Evolutionary conservation across 2,113 vertebrate species (phyloP).

Genomic region (Helogale parvula): DNA sequence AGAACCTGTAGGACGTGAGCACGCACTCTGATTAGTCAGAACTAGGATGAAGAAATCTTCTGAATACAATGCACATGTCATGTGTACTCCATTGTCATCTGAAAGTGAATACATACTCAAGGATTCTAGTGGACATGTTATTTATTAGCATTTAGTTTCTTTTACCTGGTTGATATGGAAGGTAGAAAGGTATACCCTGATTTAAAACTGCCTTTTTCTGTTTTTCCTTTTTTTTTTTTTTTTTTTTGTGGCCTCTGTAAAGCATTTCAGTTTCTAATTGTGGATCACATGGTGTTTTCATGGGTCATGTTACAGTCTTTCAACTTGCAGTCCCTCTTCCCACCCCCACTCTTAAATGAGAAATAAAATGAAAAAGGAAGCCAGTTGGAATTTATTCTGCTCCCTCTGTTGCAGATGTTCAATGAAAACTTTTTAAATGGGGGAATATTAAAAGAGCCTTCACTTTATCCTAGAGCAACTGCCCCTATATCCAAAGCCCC

Average conservation of each 20-base stretch:
- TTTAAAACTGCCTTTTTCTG: not conserved
- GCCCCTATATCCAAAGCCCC: not conserved
- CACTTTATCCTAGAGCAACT: not conserved
- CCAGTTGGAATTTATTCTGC: constrained; percentile 40
- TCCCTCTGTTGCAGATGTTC: constrained; percentile 44
- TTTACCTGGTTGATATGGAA: not conserved
- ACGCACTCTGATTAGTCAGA: not conserved
- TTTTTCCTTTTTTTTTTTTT: fast-evolving
- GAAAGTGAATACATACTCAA: not conserved
- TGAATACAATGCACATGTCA: not conserved
- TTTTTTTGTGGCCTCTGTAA: constrained; percentile 44
- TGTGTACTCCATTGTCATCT: not conserved
- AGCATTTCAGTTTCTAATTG: constrained; percentile 58
- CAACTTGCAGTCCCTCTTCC: constrained; percentile 14
- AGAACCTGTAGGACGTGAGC: not conserved
- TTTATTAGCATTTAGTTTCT: not conserved
- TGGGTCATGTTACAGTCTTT: constrained; percentile 55
- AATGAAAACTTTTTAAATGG: constrained; percentile 34
- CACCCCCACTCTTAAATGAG: not conserved
- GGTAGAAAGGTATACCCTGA: not conserved
- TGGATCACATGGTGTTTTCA: constrained; percentile 26
- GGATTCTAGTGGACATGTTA: not conserved
- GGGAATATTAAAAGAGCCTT: not conserved
- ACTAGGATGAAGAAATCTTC: not conserved
- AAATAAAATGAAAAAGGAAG: constrained; percentile 21